A percentile compares a stretch with the other conserved stretches of the same genome.
Conservation (phyloP, 2,113 vertebrate genomes). For the Calypte anna region DNA sequence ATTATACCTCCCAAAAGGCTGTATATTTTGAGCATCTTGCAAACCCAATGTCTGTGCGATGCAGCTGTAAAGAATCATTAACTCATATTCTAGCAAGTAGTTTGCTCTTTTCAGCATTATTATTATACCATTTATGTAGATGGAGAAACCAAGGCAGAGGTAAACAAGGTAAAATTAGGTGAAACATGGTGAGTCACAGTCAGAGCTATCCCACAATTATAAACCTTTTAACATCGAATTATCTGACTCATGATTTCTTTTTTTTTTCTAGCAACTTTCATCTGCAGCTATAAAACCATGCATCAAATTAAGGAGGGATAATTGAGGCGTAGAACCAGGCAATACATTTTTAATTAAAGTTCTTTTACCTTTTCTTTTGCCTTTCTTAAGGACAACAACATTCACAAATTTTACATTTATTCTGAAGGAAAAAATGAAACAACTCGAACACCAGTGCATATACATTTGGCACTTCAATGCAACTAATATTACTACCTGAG, state of each 20-base stretch:
- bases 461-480: slow-evolving; percentile 32
- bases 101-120: background rate
- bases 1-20: background rate
- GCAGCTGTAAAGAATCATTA: background rate
- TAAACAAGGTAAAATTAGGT: background rate
- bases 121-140: background rate
- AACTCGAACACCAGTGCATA: slow-evolving; percentile 11
- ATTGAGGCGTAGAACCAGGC: background rate
- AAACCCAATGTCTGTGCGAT: background rate
- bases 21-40: background rate
- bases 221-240: background rate
- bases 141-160: background rate
- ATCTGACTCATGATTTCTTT: background rate
- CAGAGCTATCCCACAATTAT: background rate
- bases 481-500: slow-evolving; percentile 60
- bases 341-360: background rate
- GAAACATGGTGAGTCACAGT: background rate
- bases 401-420: background rate
- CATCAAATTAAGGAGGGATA: background rate
- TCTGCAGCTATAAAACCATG: background rate
- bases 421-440: background rate
- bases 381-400: background rate
- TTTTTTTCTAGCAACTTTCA: background rate
- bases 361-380: background rate
- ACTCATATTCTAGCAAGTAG: background rate